Conservation (phyloP, 2,113 vertebrate species). For the Psophia crepitans region DNA sequence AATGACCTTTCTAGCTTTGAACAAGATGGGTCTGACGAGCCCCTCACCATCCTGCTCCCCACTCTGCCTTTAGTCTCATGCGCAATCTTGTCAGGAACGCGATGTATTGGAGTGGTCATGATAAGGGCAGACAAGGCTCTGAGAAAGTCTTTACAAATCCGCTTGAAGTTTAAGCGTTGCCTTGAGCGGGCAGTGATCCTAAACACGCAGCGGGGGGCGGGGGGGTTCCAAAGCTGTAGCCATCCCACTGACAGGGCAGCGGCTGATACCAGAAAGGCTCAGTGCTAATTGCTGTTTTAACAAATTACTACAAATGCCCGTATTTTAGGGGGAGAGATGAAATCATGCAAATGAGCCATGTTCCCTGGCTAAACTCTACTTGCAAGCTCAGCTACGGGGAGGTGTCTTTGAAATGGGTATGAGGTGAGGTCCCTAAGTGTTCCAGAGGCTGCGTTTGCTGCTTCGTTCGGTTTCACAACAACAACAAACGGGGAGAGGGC, state of each 20-base stretch:
- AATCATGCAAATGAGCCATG: background rate
- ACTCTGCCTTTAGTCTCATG: background rate
- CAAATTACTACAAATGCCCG: background rate
- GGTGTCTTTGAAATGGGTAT: background rate
- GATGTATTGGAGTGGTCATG: fast-evolving
- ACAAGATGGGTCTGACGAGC: fast-evolving
- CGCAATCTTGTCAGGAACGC: background rate
- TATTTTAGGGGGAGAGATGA: background rate
- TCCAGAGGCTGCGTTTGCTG: background rate
- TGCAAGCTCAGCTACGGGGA: background rate
- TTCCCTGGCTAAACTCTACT: background rate
- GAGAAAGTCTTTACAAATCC: background rate
- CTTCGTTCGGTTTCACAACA: background rate
- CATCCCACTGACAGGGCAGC: background rate
- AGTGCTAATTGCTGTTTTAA: background rate
- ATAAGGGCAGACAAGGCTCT: background rate
- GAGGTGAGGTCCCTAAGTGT: background rate
- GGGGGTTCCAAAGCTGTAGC: background rate
- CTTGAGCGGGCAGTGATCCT: background rate
- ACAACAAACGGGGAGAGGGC: background rate
- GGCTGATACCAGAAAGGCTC: background rate
- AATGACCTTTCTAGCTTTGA: background rate
- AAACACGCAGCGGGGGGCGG: fast-evolving
- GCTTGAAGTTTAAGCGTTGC: background rate
- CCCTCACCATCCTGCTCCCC: background rate